These are phyloP conservation scores for Agelaius tricolor DNA, from an alignment of 2,113 vertebrate genomes.

Conservation along the genomic window DNA sequence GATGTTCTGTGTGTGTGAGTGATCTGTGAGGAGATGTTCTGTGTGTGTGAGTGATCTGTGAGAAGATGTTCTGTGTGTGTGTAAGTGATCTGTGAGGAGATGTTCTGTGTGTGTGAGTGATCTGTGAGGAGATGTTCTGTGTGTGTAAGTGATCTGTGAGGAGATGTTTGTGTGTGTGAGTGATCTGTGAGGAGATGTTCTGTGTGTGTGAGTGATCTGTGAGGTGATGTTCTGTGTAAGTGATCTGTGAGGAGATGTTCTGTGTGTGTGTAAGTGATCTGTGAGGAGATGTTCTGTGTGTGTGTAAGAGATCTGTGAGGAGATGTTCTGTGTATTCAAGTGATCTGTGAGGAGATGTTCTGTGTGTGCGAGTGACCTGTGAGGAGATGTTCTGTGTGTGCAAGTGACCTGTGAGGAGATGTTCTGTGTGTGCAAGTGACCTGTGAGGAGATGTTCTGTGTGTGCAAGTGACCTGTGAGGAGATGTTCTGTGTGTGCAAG, in stretches of 20 bases:
- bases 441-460: neutral
- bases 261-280: too few relatives aligned
- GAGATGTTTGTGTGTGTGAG: neutral
- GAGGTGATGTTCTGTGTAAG: neutral
- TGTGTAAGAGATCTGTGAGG: neutral
- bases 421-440: neutral
- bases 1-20: neutral
- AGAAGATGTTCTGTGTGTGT: neutral
- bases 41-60: neutral
- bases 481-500: neutral
- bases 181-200: neutral
- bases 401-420: too few relatives aligned
- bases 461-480: neutral
- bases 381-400: neutral
- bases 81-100: neutral
- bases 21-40: too few relatives aligned
- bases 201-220: too few relatives aligned
- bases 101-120: neutral
- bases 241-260: neutral
- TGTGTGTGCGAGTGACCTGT: neutral
- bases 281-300: neutral
- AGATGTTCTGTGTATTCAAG: neutral
- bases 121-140: neutral
- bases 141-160: too few relatives aligned
- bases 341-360: neutral